Evolutionary conservation across 2,113 vertebrate species (phyloP).

Genomic region (Leptocoma aspasia): DNA sequence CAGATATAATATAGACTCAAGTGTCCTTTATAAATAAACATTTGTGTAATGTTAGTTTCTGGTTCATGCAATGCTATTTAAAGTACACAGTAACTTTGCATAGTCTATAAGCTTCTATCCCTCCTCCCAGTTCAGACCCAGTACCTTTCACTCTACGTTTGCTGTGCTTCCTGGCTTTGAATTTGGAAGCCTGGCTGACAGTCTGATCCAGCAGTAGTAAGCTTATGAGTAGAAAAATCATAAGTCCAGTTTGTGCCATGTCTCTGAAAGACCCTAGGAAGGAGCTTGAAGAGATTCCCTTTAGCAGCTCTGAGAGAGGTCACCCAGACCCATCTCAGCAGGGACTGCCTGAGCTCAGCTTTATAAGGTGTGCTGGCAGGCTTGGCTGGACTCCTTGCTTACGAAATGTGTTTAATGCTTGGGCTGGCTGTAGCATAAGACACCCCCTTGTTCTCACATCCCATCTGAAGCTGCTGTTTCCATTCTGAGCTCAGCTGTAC

Average conservation of each 20-base stretch:
- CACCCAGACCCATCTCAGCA: background rate
- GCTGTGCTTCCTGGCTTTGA: slow-evolving; percentile 75
- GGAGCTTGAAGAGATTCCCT: background rate
- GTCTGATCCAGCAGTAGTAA: slow-evolving; percentile 74
- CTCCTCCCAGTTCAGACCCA: background rate
- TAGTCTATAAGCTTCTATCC: background rate
- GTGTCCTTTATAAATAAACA: background rate
- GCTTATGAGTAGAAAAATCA: slow-evolving; percentile 68
- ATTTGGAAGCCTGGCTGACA: slow-evolving; percentile 53
- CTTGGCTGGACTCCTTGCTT: slow-evolving; percentile 61
- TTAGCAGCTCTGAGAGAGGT: background rate
- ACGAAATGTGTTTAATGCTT: slow-evolving; percentile 39
- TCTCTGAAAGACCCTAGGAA: background rate
- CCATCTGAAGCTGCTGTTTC: slow-evolving; percentile 4
- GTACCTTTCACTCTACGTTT: slow-evolving; percentile 81
- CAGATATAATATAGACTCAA: background rate
- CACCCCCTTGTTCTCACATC: slow-evolving; percentile 63
- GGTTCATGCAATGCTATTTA: background rate
- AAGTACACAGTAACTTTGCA: background rate
- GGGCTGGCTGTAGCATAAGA: slow-evolving; percentile 54
- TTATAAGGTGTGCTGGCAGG: slow-evolving; percentile 53
- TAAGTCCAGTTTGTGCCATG: slow-evolving; percentile 71
- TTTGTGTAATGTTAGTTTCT: background rate
- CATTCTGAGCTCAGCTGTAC: background rate
- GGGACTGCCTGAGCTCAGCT: slow-evolving; percentile 17